Percentiles rank a stretch among this genome's conserved stretches.
Conservation (phyloP, 2,888 invertebrate genomes). For the Seira sanloemensis region DNA sequence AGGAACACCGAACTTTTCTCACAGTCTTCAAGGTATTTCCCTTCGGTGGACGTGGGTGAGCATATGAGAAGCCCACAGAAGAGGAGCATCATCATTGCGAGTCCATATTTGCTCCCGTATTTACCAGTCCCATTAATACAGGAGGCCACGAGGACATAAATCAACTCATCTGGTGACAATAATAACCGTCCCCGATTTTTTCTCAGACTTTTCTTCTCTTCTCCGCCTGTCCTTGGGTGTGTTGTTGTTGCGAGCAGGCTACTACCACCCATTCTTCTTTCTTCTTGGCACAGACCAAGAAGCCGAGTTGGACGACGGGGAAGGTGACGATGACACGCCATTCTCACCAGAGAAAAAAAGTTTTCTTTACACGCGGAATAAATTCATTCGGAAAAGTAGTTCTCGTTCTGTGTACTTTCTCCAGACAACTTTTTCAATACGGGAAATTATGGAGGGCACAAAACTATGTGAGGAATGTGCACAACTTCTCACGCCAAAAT, state of each 20-base stretch:
- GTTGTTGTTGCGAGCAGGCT: background rate
- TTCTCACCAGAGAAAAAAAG: conserved; percentile 61
- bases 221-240: conserved; percentile 15
- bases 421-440: too few relatives aligned
- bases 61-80: conserved; percentile 7
- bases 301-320: conserved; percentile 29
- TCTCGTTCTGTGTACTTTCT: too few relatives aligned
- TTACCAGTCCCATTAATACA: background rate
- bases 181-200: conserved; percentile 52
- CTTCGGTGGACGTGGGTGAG: conserved; percentile 35
- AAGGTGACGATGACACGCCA: conserved; percentile 57
- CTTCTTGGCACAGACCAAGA: conserved; percentile 44
- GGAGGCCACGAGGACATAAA: conserved; percentile 53
- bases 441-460: too few relatives aligned
- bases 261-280: too few relatives aligned
- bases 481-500: too few relatives aligned
- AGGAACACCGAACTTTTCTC: conserved; percentile 54
- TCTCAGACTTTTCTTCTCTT: conserved; percentile 29
- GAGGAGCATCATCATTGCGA: conserved; percentile 15
- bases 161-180: conserved; percentile 59
- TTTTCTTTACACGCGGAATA: conserved; percentile 29
- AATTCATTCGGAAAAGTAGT: conserved; percentile 42
- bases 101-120: too few relatives aligned
- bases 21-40: conserved; percentile 69
- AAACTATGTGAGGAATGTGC: too few relatives aligned